phyloP scores from a whole-genome alignment of 2,113 vertebrate species.

The Falco punctatus region DNA sequence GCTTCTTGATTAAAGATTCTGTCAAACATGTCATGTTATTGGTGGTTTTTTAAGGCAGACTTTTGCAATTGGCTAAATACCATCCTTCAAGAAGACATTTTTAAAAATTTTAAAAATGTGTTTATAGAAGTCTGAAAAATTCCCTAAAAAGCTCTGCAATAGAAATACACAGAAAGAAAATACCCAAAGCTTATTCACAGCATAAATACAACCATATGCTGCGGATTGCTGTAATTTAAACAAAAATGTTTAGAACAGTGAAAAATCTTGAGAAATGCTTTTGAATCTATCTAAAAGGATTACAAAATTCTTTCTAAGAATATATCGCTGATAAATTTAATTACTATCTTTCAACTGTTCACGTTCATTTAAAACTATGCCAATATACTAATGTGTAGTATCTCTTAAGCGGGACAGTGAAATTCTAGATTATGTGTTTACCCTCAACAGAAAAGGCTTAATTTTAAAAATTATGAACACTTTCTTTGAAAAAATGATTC shows the following conservation, averaged over 20 bases:
- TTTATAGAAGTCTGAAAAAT: not conserved
- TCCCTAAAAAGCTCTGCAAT: not conserved
- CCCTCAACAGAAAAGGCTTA: not conserved
- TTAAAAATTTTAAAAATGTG: not conserved
- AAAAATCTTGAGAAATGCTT: not conserved
- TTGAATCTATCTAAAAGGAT: not conserved
- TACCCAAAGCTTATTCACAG: not conserved
- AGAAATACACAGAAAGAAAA: not conserved
- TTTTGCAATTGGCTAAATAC: not conserved
- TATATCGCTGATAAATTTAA: not conserved
- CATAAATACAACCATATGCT: not conserved
- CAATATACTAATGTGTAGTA: rapidly evolving
- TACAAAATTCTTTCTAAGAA: not conserved
- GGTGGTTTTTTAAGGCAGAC: rapidly evolving
- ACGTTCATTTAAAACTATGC: not conserved
- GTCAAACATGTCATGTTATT: rapidly evolving
- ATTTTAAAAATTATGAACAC: not conserved
- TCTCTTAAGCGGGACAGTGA: not conserved
- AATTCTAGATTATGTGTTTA: not conserved
- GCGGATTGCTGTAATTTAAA: not conserved
- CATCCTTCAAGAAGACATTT: not conserved
- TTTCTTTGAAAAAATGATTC: not conserved
- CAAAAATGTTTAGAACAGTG: not conserved
- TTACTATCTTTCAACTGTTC: rapidly evolving
- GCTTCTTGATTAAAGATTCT: not conserved